Evolutionary conservation across 2,797 vertebrate genomes (phyloP).

Genomic region (Trachurus trachurus): DNA sequence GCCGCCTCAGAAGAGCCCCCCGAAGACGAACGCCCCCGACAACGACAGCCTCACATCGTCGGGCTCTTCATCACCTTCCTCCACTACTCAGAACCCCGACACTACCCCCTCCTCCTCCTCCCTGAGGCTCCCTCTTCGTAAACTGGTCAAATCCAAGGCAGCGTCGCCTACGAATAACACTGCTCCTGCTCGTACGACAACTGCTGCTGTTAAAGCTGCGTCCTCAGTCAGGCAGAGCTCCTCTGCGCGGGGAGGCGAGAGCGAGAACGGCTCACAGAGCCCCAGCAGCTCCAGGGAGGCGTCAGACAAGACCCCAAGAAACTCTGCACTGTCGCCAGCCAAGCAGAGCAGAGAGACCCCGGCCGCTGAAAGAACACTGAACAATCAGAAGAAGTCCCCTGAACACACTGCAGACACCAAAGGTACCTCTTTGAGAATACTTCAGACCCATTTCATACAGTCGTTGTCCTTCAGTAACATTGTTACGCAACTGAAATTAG

Average conservation of each 20-base stretch:
- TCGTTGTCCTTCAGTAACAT: too few relatives aligned
- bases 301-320: constrained; percentile 29
- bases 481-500: background rate
- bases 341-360: constrained; percentile 46
- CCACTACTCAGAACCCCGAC: constrained; percentile 17
- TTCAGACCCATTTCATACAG: too few relatives aligned
- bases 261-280: constrained; percentile 5
- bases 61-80: constrained; percentile 30
- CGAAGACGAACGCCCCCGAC: constrained; percentile 53
- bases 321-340: constrained; percentile 4
- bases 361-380: constrained; percentile 42
- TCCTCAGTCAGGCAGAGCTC: constrained; percentile 28
- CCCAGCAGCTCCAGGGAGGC: constrained; percentile 29
- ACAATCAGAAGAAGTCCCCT: constrained; percentile 65
- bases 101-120: constrained; percentile 3
- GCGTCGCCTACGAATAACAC: constrained; percentile 22
- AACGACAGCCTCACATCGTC: background rate
- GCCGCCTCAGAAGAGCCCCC: constrained; percentile 25
- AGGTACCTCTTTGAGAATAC: constrained; percentile 67
- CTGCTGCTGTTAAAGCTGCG: constrained; percentile 9
- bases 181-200: background rate
- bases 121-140: constrained; percentile 46
- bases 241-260: constrained; percentile 9
- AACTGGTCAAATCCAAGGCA: constrained; percentile 59
- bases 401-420: constrained; percentile 67